A percentile compares a stretch with the other conserved stretches of the same genome.
phyloP scores from a whole-genome alignment of 2,888 invertebrate species.

The Willowsia nigromaculata region DNA sequence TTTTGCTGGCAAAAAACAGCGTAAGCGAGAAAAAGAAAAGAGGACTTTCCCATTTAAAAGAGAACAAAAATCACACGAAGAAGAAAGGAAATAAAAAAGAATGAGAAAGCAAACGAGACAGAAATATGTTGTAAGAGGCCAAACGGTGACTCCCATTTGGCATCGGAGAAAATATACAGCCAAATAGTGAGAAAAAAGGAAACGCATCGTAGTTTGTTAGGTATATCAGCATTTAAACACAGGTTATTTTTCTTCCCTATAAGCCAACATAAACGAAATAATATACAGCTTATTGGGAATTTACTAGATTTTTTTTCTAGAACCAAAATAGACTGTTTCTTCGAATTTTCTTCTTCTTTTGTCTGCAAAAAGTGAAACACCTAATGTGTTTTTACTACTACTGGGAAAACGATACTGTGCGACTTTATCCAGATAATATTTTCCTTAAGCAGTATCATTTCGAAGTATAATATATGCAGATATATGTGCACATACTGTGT shows the following conservation, averaged over 20 bases:
- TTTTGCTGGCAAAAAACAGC: neutral
- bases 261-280: neutral
- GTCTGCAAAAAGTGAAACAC: neutral
- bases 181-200: slow-evolving; percentile 10
- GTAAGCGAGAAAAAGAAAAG: neutral
- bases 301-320: neutral
- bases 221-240: too few relatives aligned
- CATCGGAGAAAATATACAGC: neutral
- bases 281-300: neutral
- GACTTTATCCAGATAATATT: neutral
- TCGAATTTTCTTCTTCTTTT: neutral
- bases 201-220: too few relatives aligned
- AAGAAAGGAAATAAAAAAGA: slow-evolving; percentile 20
- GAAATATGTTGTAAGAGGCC: slow-evolving; percentile 52
- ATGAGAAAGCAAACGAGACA: slow-evolving; percentile 8
- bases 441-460: neutral
- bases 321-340: neutral
- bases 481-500: neutral
- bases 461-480: neutral
- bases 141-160: slow-evolving; percentile 55
- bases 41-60: neutral
- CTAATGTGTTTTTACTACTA: neutral
- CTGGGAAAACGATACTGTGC: neutral
- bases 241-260: neutral
- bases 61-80: neutral